Base-by-base conservation (phyloP, 2,888 invertebrate genomes). In the Andrena bicolor region DNA sequence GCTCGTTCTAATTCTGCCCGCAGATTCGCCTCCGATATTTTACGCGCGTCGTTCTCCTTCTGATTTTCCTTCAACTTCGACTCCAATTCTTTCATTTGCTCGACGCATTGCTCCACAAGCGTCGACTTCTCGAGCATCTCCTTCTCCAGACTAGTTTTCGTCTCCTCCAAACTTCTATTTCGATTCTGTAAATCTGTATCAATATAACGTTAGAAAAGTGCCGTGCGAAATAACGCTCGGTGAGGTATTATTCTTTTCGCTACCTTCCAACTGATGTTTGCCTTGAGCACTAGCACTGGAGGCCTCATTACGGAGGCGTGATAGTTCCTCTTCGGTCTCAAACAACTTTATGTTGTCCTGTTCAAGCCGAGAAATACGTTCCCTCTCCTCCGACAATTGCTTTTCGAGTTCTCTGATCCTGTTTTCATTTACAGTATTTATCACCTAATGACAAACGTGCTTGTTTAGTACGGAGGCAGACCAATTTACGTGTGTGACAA, bases 271-370 rank as follows among this genome's bases (percentile, higher is more conserved):
- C 32, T 87, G 82, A 30, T 63, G 80, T 32, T 88, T 88, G 10
- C 86, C 88, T 41, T 81, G 82, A 69, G 72, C 76, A 2, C 81
- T 70, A 26, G 94, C 94, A 82, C 93, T 93, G 86, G 95, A 95
- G 49, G 95, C 90, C 87, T 95, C 95, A 87, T 94, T 94, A 85
- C 96, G 95, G 64, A 96, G 95, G 90, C 95, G 95, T 0, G 96
- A 95, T 85, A 96, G 94, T 81, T 95, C 95, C 90, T 97, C 96
- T 78, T 96, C 95, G 60, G 96, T 94, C 93, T 96, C 96, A n/a
- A 96, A 96, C 49, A 87, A 94, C 94, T 91, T 95, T 93, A 94
- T 96, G 92, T 89, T 95, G 93, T 95, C 96, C 79, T 91, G 91
- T 90, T 95, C 95, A 3, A 95, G 89, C 66, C 92, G 93, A 86